Base-by-base conservation (phyloP, 2,113 vertebrate species). In the Ellobius talpinus region DNA sequence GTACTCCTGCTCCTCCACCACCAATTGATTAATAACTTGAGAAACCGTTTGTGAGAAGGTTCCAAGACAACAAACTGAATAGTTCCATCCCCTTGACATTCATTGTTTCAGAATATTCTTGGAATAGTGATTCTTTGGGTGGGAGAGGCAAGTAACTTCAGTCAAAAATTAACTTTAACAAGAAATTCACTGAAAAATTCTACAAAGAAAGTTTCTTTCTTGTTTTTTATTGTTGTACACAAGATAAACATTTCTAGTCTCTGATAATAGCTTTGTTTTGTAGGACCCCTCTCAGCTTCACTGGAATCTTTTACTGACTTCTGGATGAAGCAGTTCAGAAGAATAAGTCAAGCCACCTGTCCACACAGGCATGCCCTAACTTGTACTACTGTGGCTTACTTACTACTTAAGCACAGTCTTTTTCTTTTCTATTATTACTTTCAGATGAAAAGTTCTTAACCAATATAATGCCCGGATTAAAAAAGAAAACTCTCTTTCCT, bases 361-460 rank as follows among this genome's bases (percentile, higher is more conserved):
- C 42, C 72, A 8, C 24, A 17, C 16, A 63, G 52, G 8, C 10
- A 17, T 89, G 4, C 45, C 8, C 42, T 87, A 66, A 45, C 39
- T 12, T 90, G 23, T 36, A 66, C 10, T 58, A 36, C 8, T 29
- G 84, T n/a, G 9, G 8, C 21, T 89, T 92, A 52, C 13, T 63
- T 61, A 73, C 31, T 77, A 61, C 47, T 55, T 89, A 87, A 88
- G 23, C 88, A 76, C n/a, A 29, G 14, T 12, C 8, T 19, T 55
- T 47, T 85, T 8, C 50, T 87, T 82, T 85, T 89, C 14, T 10
- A 88, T 79, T 11, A 90, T 81, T 82, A 55, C 63, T 92, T 77
- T 95, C 29, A 87, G 26, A 16, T 95, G n/a, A 58, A 95, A 96
- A 84, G 26, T 52, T 61, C 19, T 88, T 91, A 84, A 16, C 12